Percentiles rank a stretch among this genome's conserved stretches.
Conservation (phyloP, 2,113 vertebrate genomes). For the Acanthisitta chloris region DNA sequence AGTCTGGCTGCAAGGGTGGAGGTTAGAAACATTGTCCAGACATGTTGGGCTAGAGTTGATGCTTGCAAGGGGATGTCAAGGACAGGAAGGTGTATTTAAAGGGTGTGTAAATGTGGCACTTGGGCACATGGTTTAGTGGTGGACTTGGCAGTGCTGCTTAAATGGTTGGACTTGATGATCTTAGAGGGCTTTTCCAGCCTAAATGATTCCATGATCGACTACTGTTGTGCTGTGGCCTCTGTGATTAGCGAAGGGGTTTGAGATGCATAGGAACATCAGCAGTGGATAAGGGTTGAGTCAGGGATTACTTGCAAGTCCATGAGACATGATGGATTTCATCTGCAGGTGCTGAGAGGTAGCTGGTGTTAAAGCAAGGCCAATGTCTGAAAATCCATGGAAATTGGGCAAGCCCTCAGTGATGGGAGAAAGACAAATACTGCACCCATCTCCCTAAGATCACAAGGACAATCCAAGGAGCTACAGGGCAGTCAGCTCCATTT, state of each 20-base stretch:
- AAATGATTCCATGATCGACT: not conserved
- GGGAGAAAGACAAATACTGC: not conserved
- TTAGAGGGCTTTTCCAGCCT: not conserved
- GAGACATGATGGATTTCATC: not conserved
- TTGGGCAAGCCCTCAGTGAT: not conserved
- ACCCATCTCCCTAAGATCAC: not conserved
- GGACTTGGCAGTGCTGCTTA: not conserved
- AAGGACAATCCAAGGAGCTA: not conserved
- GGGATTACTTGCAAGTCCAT: not conserved
- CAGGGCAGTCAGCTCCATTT: not conserved
- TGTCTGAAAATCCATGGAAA: not conserved
- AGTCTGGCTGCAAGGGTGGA: not conserved
- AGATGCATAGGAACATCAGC: not conserved
- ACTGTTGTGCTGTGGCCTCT: fast-evolving
- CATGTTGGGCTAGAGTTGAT: fast-evolving
- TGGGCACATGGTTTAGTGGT: not conserved
- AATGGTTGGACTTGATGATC: not conserved
- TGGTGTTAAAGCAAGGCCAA: not conserved
- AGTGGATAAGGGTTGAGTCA: fast-evolving
- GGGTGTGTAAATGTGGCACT: not conserved
- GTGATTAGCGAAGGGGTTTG: not conserved
- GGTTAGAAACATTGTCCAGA: not conserved
- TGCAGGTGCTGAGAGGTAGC: not conserved
- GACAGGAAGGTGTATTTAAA: not conserved
- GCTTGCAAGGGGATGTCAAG: not conserved